Base-by-base conservation (phyloP, 1,140 invertebrate species). In the Tachypleus tridentatus region DNA sequence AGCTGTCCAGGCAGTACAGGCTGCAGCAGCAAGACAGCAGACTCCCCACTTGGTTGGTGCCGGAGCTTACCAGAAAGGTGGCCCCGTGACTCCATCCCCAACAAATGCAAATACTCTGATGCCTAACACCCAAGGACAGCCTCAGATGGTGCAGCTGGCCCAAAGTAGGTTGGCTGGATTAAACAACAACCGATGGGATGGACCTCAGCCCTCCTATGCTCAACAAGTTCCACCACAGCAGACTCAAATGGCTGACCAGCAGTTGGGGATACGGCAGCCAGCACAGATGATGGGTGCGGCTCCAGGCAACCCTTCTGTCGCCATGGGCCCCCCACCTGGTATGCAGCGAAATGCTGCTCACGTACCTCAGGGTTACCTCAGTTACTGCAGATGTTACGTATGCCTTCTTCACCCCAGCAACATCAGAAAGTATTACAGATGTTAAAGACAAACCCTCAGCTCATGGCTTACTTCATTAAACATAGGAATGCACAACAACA, bases 401-500 rank as follows among this genome's bases (percentile, higher is more conserved):
- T 88, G 72, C 91, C 92, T 10, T 86, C 85, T 64, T 87, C 87
- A n/a, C 89, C 88, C 59, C 91, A 96, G 72, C 91, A 95, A 74
- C 93, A 97, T 73, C 86, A 90, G 73, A 89, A 95, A 79, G 91
- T 97, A 60, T 80, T 97, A 50, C 85, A 87, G 70, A 94, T 98
- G 72, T 83, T 98, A 58, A 96, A 95, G 77, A 87, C 87, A 58
- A 94, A 97, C 81, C 94, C 94, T 58, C 91, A 91, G 66, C 81
- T 98, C 7, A 97, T 97, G 93, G 93, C 94, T 63, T 91, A 93
- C 60, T 95, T 97, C 74, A 93, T 98, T 62, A 94, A 94, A 77
- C 91, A 95, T 77, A 81, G 89, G 75, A 86, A 90, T 80, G 83
- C 69, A 29, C 74, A 74, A 58, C 73, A 77, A 62, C 75, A 82